phyloP scores from a whole-genome alignment of 2,797 vertebrate species.

The Hippopotamyrus pictus region DNA sequence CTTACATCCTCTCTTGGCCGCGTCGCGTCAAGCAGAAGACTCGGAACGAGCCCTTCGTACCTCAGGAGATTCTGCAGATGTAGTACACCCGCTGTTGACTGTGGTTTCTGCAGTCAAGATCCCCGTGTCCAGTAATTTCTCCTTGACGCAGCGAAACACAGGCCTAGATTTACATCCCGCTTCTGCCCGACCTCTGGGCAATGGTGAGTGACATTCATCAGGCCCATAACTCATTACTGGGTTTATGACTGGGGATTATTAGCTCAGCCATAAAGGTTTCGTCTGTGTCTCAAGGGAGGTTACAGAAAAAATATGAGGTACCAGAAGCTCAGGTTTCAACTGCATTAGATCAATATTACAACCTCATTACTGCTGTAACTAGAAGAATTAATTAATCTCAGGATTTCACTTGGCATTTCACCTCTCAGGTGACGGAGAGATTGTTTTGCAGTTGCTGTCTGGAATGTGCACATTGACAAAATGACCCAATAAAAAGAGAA shows the following conservation, averaged over 20 bases:
- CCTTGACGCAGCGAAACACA: not conserved
- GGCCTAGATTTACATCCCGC: not conserved
- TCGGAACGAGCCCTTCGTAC: not conserved
- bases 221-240: not conserved
- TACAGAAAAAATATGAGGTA: not conserved
- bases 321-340: not conserved
- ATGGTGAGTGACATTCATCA: not conserved
- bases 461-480: not conserved
- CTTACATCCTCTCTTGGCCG: not conserved
- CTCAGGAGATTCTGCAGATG: not conserved
- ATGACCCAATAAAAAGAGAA: not conserved
- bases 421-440: not conserved
- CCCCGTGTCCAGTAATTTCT: not conserved
- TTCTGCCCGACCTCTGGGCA: not conserved
- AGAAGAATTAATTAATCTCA: not conserved
- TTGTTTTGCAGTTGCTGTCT: not conserved
- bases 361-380: not conserved
- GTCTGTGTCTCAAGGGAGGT: not conserved
- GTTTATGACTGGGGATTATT: not conserved
- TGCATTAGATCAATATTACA: slow-evolving; percentile 2
- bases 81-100: not conserved
- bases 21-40: not conserved
- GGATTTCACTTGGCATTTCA: not conserved
- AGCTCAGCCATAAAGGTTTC: not conserved
- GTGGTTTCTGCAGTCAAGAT: not conserved